A percentile compares a stretch with the other conserved stretches of the same genome.
phyloP scores from a whole-genome alignment of 2,888 invertebrate species.

The Falcaria lacertinaria region DNA sequence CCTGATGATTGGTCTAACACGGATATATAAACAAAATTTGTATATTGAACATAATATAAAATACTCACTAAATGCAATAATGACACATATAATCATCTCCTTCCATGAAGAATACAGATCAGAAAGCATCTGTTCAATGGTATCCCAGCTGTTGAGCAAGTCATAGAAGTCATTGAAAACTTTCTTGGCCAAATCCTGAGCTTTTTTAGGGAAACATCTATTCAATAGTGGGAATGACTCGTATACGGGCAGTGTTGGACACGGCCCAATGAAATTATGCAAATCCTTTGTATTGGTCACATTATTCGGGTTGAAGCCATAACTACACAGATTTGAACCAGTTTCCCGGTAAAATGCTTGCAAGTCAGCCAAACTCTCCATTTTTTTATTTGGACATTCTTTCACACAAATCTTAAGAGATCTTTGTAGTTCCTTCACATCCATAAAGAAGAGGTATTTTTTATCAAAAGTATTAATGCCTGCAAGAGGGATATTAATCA shows the following conservation, averaged over 20 bases:
- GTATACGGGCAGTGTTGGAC: slow-evolving; percentile 88
- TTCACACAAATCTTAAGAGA: slow-evolving; percentile 94
- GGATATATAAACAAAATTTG: too few relatives aligned
- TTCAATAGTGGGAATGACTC: slow-evolving; percentile 89
- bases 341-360: slow-evolving; percentile 85
- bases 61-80: slow-evolving; percentile 88
- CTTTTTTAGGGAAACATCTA: slow-evolving; percentile 90
- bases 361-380: slow-evolving; percentile 83
- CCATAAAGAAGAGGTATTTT: slow-evolving; percentile 91
- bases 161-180: slow-evolving; percentile 87
- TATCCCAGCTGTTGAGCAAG: slow-evolving; percentile 92
- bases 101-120: slow-evolving; percentile 94
- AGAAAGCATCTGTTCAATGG: slow-evolving; percentile 91
- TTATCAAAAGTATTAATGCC: slow-evolving; percentile 90
- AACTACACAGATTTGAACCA: slow-evolving; percentile 88
- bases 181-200: slow-evolving; percentile 82
- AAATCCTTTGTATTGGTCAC: slow-evolving; percentile 58
- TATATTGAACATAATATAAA: background rate
- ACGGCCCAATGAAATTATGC: slow-evolving; percentile 83
- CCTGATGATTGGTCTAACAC: too few relatives aligned
- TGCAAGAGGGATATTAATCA: slow-evolving; percentile 86
- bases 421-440: slow-evolving; percentile 85
- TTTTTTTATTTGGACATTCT: slow-evolving; percentile 86
- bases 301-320: slow-evolving; percentile 81
- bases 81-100: slow-evolving; percentile 89